Percentiles rank a stretch among this genome's conserved stretches.
phyloP scores from a whole-genome alignment of 2,797 vertebrate species.

The Thaleichthys pacificus region DNA sequence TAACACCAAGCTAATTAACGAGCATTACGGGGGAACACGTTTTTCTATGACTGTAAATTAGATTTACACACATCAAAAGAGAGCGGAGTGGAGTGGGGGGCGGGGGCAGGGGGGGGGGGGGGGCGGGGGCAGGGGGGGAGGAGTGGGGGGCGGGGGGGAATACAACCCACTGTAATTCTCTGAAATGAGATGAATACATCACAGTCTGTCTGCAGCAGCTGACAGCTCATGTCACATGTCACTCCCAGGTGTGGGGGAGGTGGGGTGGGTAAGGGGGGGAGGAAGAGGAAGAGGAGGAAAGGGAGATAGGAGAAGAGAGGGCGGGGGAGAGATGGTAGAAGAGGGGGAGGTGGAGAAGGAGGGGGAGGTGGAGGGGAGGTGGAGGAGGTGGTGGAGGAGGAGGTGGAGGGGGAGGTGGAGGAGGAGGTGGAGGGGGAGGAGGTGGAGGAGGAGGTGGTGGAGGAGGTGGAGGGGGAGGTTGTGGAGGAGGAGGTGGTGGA shows the following conservation, averaged over 20 bases:
- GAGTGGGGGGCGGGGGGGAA: slow-evolving; percentile 4
- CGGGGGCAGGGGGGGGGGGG: not conserved
- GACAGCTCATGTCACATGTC: slow-evolving; percentile 50
- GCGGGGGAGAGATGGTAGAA: not conserved
- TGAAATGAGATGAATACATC: slow-evolving; percentile 62
- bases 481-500: not conserved
- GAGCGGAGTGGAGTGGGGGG: not conserved
- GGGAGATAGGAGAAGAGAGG: not conserved
- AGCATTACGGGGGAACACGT: slow-evolving; percentile 37
- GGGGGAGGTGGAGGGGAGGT: not conserved
- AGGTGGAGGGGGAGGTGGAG: too few relatives aligned
- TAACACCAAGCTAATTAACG: slow-evolving; percentile 56
- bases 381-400: too few relatives aligned
- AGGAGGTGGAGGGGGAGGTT: slow-evolving; percentile 20
- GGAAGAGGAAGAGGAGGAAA: not conserved
- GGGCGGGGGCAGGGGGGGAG: not conserved
- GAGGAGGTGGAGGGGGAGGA: too few relatives aligned
- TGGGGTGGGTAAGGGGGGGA: slow-evolving; percentile 35
- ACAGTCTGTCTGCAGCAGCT: slow-evolving; percentile 32
- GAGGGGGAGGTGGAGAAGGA: slow-evolving; percentile 37
- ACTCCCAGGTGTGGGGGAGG: slow-evolving; percentile 42
- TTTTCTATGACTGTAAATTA: slow-evolving; percentile 35
- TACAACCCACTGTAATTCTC: slow-evolving; percentile 47
- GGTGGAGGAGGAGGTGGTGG: slow-evolving; percentile 15
- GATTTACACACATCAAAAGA: slow-evolving; percentile 26